phyloP scores from a whole-genome alignment of 2,888 invertebrate species.

The Gortyna flavago region DNA sequence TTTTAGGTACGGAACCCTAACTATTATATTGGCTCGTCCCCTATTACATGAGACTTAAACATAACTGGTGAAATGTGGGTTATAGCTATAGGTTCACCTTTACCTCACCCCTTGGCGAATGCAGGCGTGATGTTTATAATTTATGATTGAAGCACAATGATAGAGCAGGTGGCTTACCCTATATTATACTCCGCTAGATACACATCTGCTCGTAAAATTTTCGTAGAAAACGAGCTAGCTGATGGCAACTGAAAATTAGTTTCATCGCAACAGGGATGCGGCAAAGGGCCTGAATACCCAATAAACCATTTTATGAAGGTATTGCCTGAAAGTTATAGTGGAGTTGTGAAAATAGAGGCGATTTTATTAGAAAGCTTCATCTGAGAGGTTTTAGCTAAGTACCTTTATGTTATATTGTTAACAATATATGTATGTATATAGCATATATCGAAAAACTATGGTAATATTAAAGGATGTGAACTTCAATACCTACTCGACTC shows the following conservation, averaged over 20 bases:
- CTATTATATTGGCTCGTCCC: no score
- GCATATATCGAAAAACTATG: background rate
- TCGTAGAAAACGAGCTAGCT: slow-evolving; percentile 9
- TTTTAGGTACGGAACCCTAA: no score
- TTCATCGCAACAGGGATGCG: slow-evolving; percentile 36
- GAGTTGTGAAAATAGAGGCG: slow-evolving; percentile 51
- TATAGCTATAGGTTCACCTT: background rate
- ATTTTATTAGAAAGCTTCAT: slow-evolving; percentile 32
- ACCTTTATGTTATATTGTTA: background rate
- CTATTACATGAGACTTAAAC: no score
- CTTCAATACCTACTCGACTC: background rate
- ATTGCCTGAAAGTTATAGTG: slow-evolving; percentile 51
- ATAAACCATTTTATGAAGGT: slow-evolving; percentile 62
- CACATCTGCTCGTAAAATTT: slow-evolving; percentile 30
- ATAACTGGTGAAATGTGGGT: background rate
- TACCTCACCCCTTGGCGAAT: background rate
- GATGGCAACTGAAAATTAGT: slow-evolving; percentile 47
- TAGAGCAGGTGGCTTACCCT: slow-evolving; percentile 1
- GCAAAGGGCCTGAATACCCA: slow-evolving; percentile 31
- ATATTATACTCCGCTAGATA: background rate
- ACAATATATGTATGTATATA: background rate
- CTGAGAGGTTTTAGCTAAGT: slow-evolving; percentile 10
- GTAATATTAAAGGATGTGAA: background rate
- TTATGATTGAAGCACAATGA: background rate
- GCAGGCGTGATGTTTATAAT: background rate